Base-by-base conservation (phyloP, 2,113 vertebrate genomes). In the Acanthisitta chloris region DNA sequence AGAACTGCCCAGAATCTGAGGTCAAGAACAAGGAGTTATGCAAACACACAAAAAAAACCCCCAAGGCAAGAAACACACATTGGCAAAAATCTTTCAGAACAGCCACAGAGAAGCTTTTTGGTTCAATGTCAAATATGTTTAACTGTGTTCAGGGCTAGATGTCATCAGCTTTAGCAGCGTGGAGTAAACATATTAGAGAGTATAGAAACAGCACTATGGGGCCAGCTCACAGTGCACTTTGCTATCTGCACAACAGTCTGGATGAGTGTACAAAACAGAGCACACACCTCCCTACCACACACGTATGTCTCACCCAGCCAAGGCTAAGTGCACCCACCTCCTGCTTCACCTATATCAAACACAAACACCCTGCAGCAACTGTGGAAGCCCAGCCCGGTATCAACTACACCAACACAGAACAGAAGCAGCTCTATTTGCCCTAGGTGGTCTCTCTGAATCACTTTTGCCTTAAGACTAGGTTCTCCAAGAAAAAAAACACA, bases 301-400 rank as follows among this genome's bases (percentile, higher is more conserved):
- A 23, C 12, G 34, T 23, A 52, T 4, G 13, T 38, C 42, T 48
- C 16, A 4, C 43, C 55, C 86, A 81, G 64, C 64, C 91, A 67
- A 33, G 14, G 43, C 38, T 57, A 34, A 0, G 0, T 18, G n/a
- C 6, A 5, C 33, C 40, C 54, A 55, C 31, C 79, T 72, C 54
- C 80, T 48, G 48, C 51, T 52, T 40, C 49, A 77, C 20, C 51
- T 17, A 59, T 49, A 34, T 2, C 86, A 74, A 67, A 90, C 38
- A 48, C 4, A 18, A 51, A 25, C 73, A 55, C 21, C 16, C 64
- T 43, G 62, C 25, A 72, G 51, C 3, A 5, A 21, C 21, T 24
- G 8, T 1, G 52, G 69, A 61, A 40, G 62, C 17, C 40, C 64
- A 72, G 19, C 58, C 65, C 0, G 0, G 8, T 9, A 31, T 8